phyloP scores from a whole-genome alignment of 2,797 vertebrate genomes.

The Sternarchorhynchus goeldii region DNA sequence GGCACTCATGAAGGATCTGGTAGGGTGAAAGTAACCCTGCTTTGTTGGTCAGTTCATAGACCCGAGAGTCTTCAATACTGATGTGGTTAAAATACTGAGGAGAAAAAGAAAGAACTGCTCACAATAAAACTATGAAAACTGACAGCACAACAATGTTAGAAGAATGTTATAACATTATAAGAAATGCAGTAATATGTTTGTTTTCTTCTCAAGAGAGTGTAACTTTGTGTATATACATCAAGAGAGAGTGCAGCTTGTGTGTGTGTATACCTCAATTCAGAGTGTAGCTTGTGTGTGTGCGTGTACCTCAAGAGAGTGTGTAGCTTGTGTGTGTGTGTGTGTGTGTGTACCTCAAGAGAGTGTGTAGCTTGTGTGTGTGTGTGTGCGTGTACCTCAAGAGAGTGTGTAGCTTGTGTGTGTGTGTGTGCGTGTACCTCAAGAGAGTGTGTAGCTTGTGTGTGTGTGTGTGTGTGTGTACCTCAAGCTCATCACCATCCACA shows the following conservation, averaged over 20 bases:
- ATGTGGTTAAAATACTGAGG: conserved; percentile 99
- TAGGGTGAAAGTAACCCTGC: conserved; percentile 98
- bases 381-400: conserved; percentile 83
- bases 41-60: conserved; percentile 99
- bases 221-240: conserved; percentile 78
- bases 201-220: neutral
- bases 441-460: too few species aligned
- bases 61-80: conserved; percentile 99
- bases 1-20: conserved; percentile 99
- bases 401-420: neutral
- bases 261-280: conserved; percentile 82
- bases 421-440: conserved; percentile 93
- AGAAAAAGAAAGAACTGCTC: conserved; percentile 41
- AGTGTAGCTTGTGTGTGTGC: neutral
- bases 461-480: conserved; percentile 75
- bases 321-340: neutral
- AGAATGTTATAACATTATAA: too few species aligned
- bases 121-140: neutral
- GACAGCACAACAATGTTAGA: too few species aligned
- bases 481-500: conserved; percentile 94
- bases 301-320: conserved; percentile 95
- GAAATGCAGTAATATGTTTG: neutral
- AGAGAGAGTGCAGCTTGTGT: conserved; percentile 60
- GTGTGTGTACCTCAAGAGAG: conserved; percentile 85
- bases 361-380: neutral